These are phyloP conservation scores for Rhinoderma darwinii DNA, from an alignment of 2,113 vertebrate genomes.

Conservation along the genomic window DNA sequence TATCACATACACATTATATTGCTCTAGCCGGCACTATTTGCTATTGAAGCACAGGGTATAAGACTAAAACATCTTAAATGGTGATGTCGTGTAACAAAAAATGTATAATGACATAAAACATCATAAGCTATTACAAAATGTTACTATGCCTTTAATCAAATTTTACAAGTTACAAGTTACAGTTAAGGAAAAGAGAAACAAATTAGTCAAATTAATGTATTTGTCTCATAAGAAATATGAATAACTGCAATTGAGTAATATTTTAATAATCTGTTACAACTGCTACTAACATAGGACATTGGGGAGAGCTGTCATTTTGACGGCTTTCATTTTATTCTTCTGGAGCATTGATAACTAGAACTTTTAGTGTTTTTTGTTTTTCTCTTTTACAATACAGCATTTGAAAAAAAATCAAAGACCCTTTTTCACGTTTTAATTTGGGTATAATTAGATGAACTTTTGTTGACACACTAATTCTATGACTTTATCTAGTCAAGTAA, in stretches of 20 bases:
- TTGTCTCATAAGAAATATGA: constrained; percentile 16
- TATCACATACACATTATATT: neutral
- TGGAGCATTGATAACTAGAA: neutral
- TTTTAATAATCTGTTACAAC: neutral
- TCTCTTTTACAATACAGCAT: neutral
- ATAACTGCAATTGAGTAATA: neutral
- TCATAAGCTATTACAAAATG: neutral
- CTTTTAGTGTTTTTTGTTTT: neutral
- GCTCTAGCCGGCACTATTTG: neutral
- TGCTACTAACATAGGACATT: neutral
- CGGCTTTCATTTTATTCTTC: neutral
- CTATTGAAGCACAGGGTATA: neutral
- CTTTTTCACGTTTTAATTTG: neutral
- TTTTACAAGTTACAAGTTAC: neutral
- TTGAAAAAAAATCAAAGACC: neutral
- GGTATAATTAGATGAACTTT: neutral
- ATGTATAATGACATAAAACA: neutral
- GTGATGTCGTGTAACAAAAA: neutral
- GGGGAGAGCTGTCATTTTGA: neutral
- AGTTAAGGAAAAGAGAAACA: neutral
- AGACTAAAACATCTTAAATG: too few species aligned
- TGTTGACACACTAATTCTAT: neutral
- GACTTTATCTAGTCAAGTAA: neutral
- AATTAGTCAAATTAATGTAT: neutral
- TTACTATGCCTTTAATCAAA: neutral